Conservation (phyloP, 2,113 vertebrate species). For the human region GRCh38 chr9:108765501-108766000, state of each 20-base stretch:
- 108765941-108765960: no score
- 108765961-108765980: accelerated
- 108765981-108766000: neutral
- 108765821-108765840: no score
- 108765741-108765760: neutral
- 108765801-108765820: neutral
- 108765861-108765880: neutral
- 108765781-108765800: no score
- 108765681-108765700: neutral
- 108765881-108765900: neutral
- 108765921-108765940: neutral
- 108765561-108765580: neutral
- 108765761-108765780: neutral
- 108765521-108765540: neutral
- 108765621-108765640: neutral
- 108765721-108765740: neutral
- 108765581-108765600: neutral
- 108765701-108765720: neutral
- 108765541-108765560: neutral
- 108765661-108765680: neutral
- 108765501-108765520: neutral
- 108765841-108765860: neutral
- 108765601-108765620: neutral
- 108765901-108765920: neutral
- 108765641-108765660: neutral